Evolutionary conservation across 2,797 vertebrate species (phyloP).

Genomic region (Pangasius mekongensis): DNA sequence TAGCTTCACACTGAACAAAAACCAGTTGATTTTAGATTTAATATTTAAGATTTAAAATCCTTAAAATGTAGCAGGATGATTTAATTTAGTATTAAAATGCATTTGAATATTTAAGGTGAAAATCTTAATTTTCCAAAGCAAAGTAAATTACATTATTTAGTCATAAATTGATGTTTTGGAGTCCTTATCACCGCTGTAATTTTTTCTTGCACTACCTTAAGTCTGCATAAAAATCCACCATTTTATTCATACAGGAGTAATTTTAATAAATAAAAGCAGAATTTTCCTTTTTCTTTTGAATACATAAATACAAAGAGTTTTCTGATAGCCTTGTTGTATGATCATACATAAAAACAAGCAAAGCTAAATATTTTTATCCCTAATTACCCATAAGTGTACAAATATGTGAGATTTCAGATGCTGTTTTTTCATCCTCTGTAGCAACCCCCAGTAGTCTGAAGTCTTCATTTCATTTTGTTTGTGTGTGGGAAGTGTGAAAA

Average conservation of each 20-base stretch:
- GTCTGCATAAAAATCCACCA: not conserved
- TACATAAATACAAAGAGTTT: not conserved
- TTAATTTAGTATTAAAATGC: not conserved
- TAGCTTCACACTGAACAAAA: not conserved
- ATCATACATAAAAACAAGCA: not conserved
- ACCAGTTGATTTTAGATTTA: not conserved
- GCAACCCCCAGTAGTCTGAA: not conserved
- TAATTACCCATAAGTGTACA: not conserved
- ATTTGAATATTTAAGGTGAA: not conserved
- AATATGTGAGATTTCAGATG: not conserved
- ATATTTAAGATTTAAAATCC: not conserved
- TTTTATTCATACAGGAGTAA: not conserved
- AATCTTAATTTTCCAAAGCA: not conserved
- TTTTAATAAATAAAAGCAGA: not conserved
- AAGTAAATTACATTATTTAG: not conserved
- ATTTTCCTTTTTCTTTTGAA: not conserved
- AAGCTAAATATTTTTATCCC: not conserved
- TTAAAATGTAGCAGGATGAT: not conserved
- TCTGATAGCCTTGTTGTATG: not conserved
- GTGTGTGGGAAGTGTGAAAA: not conserved
- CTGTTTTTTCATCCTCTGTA: not conserved
- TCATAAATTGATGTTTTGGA: not conserved
- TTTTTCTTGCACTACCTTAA: not conserved
- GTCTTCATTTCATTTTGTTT: not conserved
- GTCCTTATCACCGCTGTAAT: too few relatives aligned